Percentiles rank a stretch among this genome's conserved stretches.
Evolutionary conservation across 2,113 vertebrate species (phyloP).

Genomic region (Emydocephalus ijimae): DNA sequence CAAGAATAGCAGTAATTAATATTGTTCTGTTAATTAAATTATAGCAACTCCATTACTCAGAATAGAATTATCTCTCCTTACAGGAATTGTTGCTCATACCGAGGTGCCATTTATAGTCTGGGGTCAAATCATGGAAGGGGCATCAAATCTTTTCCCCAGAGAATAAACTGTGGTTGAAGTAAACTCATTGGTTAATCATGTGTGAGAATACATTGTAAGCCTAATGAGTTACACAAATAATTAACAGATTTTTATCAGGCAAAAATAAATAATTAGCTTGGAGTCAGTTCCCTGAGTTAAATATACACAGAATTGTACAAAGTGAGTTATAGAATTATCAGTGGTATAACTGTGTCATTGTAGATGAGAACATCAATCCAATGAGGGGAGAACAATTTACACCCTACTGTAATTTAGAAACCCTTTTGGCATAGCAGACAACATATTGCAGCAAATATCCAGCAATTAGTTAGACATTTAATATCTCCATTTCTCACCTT

Average conservation of each 20-base stretch:
- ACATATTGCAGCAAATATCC: background rate
- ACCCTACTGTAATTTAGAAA: background rate
- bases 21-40: background rate
- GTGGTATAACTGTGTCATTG: background rate
- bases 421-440: background rate
- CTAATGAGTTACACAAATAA: background rate
- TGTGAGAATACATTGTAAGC: background rate
- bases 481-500: background rate
- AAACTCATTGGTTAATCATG: background rate
- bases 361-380: background rate
- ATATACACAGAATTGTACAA: background rate
- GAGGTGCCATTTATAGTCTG: background rate
- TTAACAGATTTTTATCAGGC: background rate
- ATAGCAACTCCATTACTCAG: background rate
- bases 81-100: background rate
- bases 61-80: background rate
- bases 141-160: background rate
- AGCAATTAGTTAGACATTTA: background rate
- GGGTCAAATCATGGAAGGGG: background rate
- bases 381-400: accelerated
- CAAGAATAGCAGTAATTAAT: background rate
- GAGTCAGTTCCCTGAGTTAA: background rate
- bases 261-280: background rate
- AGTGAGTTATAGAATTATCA: background rate
- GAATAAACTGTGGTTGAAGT: background rate